Percentiles rank a stretch among this genome's conserved stretches.
phyloP scores from a whole-genome alignment of 2,888 invertebrate species.

The Odontomyia ornata region DNA sequence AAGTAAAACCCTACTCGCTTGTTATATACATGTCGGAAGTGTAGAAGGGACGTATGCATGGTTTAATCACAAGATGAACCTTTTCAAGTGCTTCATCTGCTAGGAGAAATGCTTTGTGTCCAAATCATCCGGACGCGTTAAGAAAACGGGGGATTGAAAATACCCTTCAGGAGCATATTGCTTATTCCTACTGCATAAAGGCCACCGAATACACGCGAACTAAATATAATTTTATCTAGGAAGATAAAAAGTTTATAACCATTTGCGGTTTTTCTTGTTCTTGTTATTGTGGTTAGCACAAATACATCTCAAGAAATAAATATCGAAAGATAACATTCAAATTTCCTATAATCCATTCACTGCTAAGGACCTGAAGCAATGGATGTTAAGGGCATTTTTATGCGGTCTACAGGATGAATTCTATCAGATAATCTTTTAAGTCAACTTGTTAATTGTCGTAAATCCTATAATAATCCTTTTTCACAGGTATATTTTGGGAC shows the following conservation, averaged over 20 bases:
- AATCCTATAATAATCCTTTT: constrained; percentile 24
- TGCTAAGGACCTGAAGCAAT: not conserved
- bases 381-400: not conserved
- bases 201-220: too few relatives aligned
- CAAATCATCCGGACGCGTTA: too few relatives aligned
- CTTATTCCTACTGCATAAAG: too few relatives aligned
- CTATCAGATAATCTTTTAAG: constrained; percentile 17
- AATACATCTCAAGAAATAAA: not conserved
- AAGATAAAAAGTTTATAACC: too few relatives aligned
- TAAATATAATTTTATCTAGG: too few relatives aligned
- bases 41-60: not conserved
- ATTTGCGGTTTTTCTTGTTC: too few relatives aligned
- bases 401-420: not conserved
- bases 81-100: too few relatives aligned
- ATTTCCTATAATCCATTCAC: not conserved
- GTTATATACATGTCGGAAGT: not conserved
- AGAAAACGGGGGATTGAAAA: too few relatives aligned
- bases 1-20: not conserved
- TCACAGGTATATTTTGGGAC: not conserved
- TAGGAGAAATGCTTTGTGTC: too few relatives aligned
- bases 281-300: too few relatives aligned
- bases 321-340: not conserved
- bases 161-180: too few relatives aligned
- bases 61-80: too few relatives aligned
- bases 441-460: constrained; percentile 37